A percentile compares a stretch with the other conserved stretches of the same genome.
Evolutionary conservation across 2,797 vertebrate genomes (phyloP).

Genomic region (Cossypha dichroa): DNA sequence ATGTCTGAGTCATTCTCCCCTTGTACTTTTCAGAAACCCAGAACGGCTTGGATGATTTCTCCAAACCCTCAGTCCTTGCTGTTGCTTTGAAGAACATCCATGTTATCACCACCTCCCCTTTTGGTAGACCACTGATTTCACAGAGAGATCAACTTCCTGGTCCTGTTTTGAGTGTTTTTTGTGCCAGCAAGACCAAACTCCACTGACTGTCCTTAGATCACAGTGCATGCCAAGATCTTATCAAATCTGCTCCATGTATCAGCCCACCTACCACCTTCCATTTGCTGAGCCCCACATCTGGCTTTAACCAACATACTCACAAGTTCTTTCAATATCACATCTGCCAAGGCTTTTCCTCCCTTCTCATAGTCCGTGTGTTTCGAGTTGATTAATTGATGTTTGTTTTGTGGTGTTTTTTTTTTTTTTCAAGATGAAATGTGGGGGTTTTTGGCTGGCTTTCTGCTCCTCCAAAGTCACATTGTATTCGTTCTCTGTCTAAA

Average conservation of each 20-base stretch:
- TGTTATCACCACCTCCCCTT: neutral
- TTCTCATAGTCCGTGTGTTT: neutral
- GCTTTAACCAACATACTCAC: neutral
- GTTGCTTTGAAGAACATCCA: neutral
- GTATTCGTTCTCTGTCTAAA: slow-evolving; percentile 59
- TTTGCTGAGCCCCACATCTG: neutral
- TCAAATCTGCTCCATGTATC: neutral
- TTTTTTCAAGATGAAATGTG: neutral
- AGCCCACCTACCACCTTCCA: neutral
- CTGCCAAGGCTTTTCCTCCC: neutral
- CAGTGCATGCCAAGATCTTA: neutral
- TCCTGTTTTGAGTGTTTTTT: neutral
- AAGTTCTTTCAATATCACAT: neutral
- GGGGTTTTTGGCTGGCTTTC: neutral
- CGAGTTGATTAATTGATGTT: neutral
- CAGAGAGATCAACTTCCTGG: neutral
- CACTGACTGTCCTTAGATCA: neutral
- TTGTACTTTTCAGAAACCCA: neutral
- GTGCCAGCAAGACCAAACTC: neutral
- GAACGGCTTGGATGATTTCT: neutral
- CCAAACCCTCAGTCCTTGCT: neutral
- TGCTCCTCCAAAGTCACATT: slow-evolving; percentile 50
- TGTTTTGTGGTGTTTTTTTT: neutral
- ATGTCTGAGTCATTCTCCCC: neutral
- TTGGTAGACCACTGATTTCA: neutral